Evolutionary conservation across 2,888 invertebrate genomes (phyloP), one percentile per base, ranked within the genome.

Genomic region (Cylloceria caligata): DNA sequence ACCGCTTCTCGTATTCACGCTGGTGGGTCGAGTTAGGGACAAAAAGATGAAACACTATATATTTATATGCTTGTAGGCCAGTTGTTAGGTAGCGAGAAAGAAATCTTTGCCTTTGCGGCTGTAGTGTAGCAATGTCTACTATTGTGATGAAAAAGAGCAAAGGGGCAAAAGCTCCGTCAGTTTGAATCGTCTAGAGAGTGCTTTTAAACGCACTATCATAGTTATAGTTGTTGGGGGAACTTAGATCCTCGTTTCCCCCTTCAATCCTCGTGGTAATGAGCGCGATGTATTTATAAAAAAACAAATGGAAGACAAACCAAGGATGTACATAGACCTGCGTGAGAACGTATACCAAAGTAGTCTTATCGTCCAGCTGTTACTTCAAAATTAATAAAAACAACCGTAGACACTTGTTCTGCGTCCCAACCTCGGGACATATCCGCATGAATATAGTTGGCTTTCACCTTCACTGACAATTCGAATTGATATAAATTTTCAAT

Each of bases 311-410:
- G 42, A 75, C 60, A 60, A 60, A 49, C 30, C 47, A 16, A 67
- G 13, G 64, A 65, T 64, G 36, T 27, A 64, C 68, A 52, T n/a
- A 71, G 27, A 71, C 34, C 24, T 13, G 57, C 68, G 75, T 75
- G 68, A 47, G 75, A 75, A 75, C 16, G 7, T 30, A 19, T 55
- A 47, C 5, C 5, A 42, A 65, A 45, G 45, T 55, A 47, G 42
- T 27, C 27, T 75, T 65, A 57, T 75, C 65, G 30, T 45, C 55
- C 65, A 55, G 65, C 55, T 34, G 75, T 45, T 57, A 65, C 65
- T 57, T 21, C 13, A 30, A 11, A 34, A 52, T 52, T 27, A 64
- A 75, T 65, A 47, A 30, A 67, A 75, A 68, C n/a, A 64, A 77
- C 65, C 45, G 24, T 19, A 57, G 21, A 64, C 57, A 62, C 27